Conservation (phyloP, 2,888 invertebrate species). For the Sicus ferrugineus region DNA sequence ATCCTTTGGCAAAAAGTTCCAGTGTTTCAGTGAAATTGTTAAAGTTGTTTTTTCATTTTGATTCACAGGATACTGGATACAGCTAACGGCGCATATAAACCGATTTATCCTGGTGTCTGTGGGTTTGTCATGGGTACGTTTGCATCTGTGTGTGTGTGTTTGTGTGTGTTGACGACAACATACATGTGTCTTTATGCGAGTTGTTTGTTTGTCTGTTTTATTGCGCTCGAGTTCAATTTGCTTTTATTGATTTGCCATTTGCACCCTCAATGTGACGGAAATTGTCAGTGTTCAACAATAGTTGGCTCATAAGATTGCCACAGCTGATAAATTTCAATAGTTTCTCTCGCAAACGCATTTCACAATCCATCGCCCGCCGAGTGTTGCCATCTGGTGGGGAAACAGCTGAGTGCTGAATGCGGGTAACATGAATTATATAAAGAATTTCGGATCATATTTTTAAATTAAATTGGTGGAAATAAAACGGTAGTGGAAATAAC, state of each 20-base stretch:
- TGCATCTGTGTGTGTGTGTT: neutral
- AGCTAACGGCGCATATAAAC: neutral
- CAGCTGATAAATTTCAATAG: constrained; percentile 33
- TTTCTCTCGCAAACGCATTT: constrained; percentile 9
- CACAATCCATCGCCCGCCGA: neutral
- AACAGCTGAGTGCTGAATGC: too few species aligned
- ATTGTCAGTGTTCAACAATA: constrained; percentile 61
- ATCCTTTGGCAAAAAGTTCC: neutral
- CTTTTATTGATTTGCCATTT: constrained; percentile 62
- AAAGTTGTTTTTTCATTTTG: neutral
- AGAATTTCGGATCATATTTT: too few species aligned
- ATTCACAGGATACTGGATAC: neutral
- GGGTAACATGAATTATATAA: too few species aligned
- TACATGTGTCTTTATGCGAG: neutral
- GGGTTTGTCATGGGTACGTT: too few species aligned
- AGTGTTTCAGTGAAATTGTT: neutral
- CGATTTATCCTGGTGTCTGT: too few species aligned
- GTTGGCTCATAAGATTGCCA: constrained; percentile 37
- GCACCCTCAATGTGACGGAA: constrained; percentile 57
- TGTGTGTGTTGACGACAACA: neutral
- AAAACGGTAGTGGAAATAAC: too few species aligned
- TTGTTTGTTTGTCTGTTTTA: constrained; percentile 47
- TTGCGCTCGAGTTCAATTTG: constrained; percentile 59
- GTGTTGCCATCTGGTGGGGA: constrained; percentile 18
- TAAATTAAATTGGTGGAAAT: too few species aligned